Base-by-base conservation (phyloP, 2,888 invertebrate species). In the Dichetophora obliterata region DNA sequence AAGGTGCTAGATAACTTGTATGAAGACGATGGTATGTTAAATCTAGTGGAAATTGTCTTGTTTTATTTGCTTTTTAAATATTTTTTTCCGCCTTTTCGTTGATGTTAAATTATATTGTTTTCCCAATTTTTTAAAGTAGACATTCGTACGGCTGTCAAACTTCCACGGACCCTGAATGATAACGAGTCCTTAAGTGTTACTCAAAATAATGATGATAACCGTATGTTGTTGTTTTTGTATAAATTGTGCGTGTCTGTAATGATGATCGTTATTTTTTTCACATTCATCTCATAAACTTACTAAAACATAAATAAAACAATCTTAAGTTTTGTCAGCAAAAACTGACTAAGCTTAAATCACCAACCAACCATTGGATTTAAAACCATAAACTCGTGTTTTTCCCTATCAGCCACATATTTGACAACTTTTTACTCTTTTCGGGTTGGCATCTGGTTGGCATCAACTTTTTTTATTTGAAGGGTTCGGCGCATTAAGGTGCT, bases 1-100 rank as follows among this genome's bases (percentile, higher is more conserved):
- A 87, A 84, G 77, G 84, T 82, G 31, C 76, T 87, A 66, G 86
- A 86, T 3, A 88, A 88, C 77, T 84, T 82, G 31, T 84, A 86
- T 76, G 89, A 89, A 54, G 89, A 89, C 50, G 89, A 89, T 75
- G 89, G 89, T 89, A 76, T 82, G 81, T 24, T 19, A 54, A 24
- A 9, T 50, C 19, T 31, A 19, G 22, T 14, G 34, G 63, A 52
- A 19, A 43, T 57, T 66, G 34, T 27, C 19, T 66, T 8, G 9
- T 37, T 22, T 14, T 54, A n/a, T 34, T 31, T 31, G 31, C 3
- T 31, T 31, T 31, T 31, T 31, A 31, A 31, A 14, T 1, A 8
- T 52, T 37, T 24, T 34, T 34, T n/a, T 5, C 59, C 31, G 16
- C 16, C 27, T 48, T 27, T 65, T 19, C 22, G 34, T 34, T 19